A percentile compares a stretch with the other conserved stretches of the same genome.
Conservation (phyloP, 1,140 invertebrate species). For the Drosophila lowei region DNA sequence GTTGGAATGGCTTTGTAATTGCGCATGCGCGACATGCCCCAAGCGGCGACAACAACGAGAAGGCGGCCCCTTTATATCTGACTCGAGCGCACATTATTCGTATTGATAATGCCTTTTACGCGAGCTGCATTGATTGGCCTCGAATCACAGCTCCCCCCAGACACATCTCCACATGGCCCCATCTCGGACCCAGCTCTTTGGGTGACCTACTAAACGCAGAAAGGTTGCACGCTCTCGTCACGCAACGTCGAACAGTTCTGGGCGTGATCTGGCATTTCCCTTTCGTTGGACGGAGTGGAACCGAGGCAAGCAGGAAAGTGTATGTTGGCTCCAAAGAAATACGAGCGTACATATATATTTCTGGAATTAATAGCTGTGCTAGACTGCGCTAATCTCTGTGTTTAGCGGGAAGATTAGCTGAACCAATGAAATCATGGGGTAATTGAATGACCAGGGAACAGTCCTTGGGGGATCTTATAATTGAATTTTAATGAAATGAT, state of each 20-base stretch:
- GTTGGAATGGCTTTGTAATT: slow-evolving; percentile 62
- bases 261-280: slow-evolving; percentile 73
- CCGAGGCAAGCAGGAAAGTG: slow-evolving; percentile 2
- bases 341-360: background rate
- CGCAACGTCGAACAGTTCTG: slow-evolving; percentile 65
- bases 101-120: slow-evolving; percentile 66
- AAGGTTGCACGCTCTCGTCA: slow-evolving; percentile 56
- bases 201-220: slow-evolving; percentile 45
- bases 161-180: background rate
- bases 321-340: background rate
- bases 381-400: slow-evolving; percentile 61
- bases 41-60: slow-evolving; percentile 36
- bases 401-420: slow-evolving; percentile 28
- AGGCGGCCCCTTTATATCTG: slow-evolving; percentile 61
- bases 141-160: slow-evolving; percentile 7
- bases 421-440: slow-evolving; percentile 21
- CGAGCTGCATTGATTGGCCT: slow-evolving; percentile 61
- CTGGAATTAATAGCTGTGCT: slow-evolving; percentile 25
- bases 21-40: slow-evolving; percentile 75
- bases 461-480: background rate
- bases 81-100: slow-evolving; percentile 31
- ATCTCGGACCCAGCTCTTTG: slow-evolving; percentile 9
- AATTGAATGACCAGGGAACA: no score
- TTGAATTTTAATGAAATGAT: slow-evolving; percentile 7
- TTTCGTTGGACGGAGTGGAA: slow-evolving; percentile 42